Percentiles rank a stretch among this genome's conserved stretches.
Evolutionary conservation across 1,140 invertebrate genomes (phyloP).

Genomic region (Camponotus floridanus): DNA sequence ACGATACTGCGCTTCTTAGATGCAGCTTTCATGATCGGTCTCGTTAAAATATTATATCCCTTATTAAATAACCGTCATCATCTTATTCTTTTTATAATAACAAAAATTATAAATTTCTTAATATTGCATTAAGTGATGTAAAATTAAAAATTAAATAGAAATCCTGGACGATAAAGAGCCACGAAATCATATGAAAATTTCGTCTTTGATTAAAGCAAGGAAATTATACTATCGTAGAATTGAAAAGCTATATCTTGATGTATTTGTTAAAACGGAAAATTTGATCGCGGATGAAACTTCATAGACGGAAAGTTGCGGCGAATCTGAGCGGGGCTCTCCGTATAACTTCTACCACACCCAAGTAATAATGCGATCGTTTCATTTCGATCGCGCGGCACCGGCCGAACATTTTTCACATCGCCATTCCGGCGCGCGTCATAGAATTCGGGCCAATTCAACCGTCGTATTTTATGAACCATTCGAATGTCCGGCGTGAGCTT

Average conservation of each 20-base stretch:
- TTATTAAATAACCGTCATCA: neutral
- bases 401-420: slow-evolving; percentile 49
- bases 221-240: neutral
- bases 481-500: slow-evolving; percentile 28
- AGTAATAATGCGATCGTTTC: slow-evolving; percentile 58
- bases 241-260: neutral
- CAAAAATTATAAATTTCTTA: neutral
- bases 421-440: slow-evolving; percentile 31
- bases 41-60: neutral
- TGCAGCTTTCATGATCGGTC: neutral
- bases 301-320: neutral
- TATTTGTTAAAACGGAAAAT: neutral
- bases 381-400: slow-evolving; percentile 55
- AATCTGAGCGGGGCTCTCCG: neutral
- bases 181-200: neutral
- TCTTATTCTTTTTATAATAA: neutral
- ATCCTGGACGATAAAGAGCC: neutral
- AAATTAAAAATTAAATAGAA: neutral
- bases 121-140: neutral
- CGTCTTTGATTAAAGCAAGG: neutral
- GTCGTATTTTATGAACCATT: slow-evolving; percentile 55
- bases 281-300: neutral
- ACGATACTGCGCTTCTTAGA: slow-evolving; percentile 3
- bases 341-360: slow-evolving; percentile 53
- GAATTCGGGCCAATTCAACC: slow-evolving; percentile 53